Evolutionary conservation across 1,140 invertebrate species (phyloP), one percentile per base, ranked within the genome.

Genomic region (Formica selysi): DNA sequence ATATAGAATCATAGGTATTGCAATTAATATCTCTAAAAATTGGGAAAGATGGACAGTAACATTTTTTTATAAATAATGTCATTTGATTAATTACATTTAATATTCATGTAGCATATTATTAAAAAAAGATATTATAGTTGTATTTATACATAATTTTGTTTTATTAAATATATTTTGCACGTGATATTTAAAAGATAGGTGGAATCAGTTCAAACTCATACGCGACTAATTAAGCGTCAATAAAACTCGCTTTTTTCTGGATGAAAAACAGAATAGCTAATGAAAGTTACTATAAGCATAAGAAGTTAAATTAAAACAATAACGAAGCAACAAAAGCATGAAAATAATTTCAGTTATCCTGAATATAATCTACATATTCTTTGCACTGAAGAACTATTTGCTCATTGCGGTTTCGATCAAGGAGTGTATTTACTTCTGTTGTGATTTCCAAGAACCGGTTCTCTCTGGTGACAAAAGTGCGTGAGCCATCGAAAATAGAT

Each of bases 221-320:
- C 7, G 2, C 10, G 13, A 44, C 1, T 61, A 41, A 59, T 74
- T 38, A 36, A 62, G 7, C 32, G 13, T 65, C 26, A 36, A 36
- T 13, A 16, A 32, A 41, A 64, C 51, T 51, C 41, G 26, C 8
- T 22, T 36, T 48, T 67, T 13, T 1, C 4, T 26, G 26, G 10
- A 48, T 67, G 6, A 79, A 19, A 67, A n/a, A 67, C 7, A n/a
- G 19, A 22, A 38, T 48, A 48, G 4, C 4, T 3, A 76, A 26
- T 64, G 3, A 38, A 62, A 65, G 11, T n/a, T 44, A 32, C 10
- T 38, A 78, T 51, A 51, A 78, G 38, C 26, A 41, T 1, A 67
- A 29, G 13, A 51, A 79, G 67, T 78, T 78, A 32, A 65, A 78
- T 67, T 67, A 32, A 26, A 19, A 51, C 0, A 13, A 68, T 79